These are phyloP conservation scores for Stichopus chloronotus DNA, from an alignment of 35 echinoderm and acorn worm species.

Conservation along the genomic window DNA sequence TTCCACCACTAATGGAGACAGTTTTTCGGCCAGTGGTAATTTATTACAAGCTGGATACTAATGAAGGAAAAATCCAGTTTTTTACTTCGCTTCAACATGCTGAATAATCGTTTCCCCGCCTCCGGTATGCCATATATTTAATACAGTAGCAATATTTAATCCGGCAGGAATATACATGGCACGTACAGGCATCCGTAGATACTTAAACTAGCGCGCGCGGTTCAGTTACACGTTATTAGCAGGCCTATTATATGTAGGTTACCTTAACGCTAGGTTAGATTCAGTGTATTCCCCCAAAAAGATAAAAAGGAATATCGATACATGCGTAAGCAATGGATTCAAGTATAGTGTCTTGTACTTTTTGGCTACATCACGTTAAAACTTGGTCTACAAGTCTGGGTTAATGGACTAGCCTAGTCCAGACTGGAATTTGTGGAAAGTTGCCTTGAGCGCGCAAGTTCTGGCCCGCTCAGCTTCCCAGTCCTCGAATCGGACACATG, in stretches of 20 bases:
- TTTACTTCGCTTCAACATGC: background rate
- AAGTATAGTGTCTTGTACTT: slow-evolving; percentile 11
- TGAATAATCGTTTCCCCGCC: too few relatives aligned
- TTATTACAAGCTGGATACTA: background rate
- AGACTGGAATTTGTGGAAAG: too few relatives aligned
- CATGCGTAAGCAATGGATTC: slow-evolving; percentile 1
- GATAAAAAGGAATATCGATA: background rate
- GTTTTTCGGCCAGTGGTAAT: background rate
- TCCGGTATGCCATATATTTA: too few relatives aligned
- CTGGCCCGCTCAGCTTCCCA: too few relatives aligned
- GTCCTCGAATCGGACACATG: too few relatives aligned
- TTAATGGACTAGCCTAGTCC: too few relatives aligned
- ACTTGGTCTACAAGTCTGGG: background rate
- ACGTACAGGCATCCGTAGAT: background rate
- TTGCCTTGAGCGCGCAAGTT: too few relatives aligned
- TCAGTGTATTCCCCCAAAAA: background rate
- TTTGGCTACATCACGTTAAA: slow-evolving; percentile 3
- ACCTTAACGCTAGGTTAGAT: background rate
- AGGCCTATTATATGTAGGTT: background rate
- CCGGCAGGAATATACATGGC: slow-evolving; percentile 14
- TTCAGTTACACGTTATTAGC: background rate
- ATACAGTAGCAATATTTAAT: too few relatives aligned
- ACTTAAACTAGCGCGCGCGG: background rate
- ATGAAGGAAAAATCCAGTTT: background rate
- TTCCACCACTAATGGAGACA: too few relatives aligned